phyloP scores from a whole-genome alignment of 1,140 invertebrate species.

The Heliconius melpomene region DNA sequence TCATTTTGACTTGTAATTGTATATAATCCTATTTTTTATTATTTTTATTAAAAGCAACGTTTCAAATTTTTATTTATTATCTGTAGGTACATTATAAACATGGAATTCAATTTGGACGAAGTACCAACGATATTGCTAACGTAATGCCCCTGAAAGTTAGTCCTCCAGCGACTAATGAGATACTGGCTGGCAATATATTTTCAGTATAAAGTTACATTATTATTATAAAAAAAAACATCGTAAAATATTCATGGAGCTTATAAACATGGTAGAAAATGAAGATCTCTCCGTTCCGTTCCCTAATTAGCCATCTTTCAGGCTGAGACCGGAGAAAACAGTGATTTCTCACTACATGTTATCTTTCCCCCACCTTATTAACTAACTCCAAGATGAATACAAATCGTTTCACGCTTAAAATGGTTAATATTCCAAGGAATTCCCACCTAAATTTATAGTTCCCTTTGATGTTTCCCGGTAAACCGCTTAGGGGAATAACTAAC shows the following conservation, averaged over 20 bases:
- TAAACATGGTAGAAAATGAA: no score
- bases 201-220: background rate
- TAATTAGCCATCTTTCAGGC: no score
- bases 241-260: background rate
- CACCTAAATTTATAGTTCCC: conserved; percentile 23
- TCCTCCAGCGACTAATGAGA: background rate
- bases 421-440: conserved; percentile 12
- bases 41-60: no score
- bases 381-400: background rate
- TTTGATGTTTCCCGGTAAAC: conserved; percentile 23
- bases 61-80: no score
- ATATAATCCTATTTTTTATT: no score
- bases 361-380: background rate
- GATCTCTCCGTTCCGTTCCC: no score
- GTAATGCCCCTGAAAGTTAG: background rate
- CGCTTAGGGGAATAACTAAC: conserved; percentile 5
- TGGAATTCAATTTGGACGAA: background rate
- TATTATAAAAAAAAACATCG: no score
- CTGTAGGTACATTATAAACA: background rate
- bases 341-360: no score
- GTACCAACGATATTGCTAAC: background rate
- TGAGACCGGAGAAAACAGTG: no score
- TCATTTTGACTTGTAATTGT: no score
- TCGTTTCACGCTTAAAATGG: background rate
- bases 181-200: background rate